phyloP scores from a whole-genome alignment of 2,113 vertebrate species.

The Paracyprichromis sp. region DNA sequence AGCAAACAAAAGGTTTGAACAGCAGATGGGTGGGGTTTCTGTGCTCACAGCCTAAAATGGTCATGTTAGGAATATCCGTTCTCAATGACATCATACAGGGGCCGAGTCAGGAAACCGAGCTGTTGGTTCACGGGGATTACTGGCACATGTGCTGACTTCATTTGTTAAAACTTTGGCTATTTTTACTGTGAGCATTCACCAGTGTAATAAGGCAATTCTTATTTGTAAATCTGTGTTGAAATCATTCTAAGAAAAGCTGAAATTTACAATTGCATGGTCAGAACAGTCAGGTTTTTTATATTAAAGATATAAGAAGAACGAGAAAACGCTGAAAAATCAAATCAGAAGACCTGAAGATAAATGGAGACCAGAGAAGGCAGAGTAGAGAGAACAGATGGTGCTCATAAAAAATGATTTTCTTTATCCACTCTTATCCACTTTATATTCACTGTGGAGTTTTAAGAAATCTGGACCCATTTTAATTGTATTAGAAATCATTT shows the following conservation, averaged over 20 bases:
- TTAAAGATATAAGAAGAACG: neutral
- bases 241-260: neutral
- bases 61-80: neutral
- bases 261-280: neutral
- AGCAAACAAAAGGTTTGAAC: neutral
- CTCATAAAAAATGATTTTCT: constrained; percentile 5
- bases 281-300: neutral
- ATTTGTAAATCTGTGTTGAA: neutral
- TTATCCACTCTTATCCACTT: neutral
- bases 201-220: neutral
- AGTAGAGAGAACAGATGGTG: neutral
- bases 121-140: neutral
- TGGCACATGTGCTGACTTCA: neutral
- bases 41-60: neutral
- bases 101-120: neutral
- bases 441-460: neutral
- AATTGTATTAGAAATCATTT: neutral
- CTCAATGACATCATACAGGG: neutral
- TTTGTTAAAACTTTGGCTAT: neutral
- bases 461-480: neutral
- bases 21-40: neutral
- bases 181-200: neutral
- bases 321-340: neutral
- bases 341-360: neutral
- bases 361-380: neutral